Conservation (phyloP, 1,140 invertebrate species). For the Heliothis virescens region DNA sequence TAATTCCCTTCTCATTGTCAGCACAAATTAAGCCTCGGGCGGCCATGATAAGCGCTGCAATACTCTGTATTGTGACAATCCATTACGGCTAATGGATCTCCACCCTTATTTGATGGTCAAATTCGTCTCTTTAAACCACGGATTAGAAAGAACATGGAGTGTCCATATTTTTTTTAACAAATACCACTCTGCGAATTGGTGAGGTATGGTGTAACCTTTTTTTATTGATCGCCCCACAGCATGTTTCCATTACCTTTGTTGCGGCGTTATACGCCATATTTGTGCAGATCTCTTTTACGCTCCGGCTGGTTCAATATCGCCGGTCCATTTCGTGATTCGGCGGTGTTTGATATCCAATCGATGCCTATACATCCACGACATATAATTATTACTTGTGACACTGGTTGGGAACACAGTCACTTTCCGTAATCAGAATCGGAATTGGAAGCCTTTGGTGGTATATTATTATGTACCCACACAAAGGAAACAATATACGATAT, state of each 20-base stretch:
- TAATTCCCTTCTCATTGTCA: slow-evolving; percentile 53
- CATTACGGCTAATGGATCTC: slow-evolving; percentile 55
- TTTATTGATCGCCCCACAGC: slow-evolving; percentile 10
- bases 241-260: slow-evolving; percentile 33
- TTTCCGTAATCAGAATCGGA: slow-evolving; percentile 22
- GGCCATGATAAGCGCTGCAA: slow-evolving; percentile 51
- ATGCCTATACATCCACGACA: background rate
- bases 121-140: slow-evolving; percentile 41
- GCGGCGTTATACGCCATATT: slow-evolving; percentile 15
- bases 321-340: background rate
- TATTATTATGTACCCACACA: slow-evolving; percentile 10
- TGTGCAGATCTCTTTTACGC: slow-evolving; percentile 4
- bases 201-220: slow-evolving; percentile 2
- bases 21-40: slow-evolving; percentile 50
- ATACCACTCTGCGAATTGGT: slow-evolving; percentile 16
- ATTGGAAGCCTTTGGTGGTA: slow-evolving; percentile 20
- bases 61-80: slow-evolving; percentile 54
- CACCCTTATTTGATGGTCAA: slow-evolving; percentile 55
- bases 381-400: background rate
- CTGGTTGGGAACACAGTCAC: background rate
- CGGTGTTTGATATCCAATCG: background rate
- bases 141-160: slow-evolving; percentile 15
- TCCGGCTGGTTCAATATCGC: background rate
- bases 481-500: slow-evolving; percentile 31
- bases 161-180: background rate